Conservation (phyloP, 2,888 invertebrate genomes). For the Lysandra coridon region DNA sequence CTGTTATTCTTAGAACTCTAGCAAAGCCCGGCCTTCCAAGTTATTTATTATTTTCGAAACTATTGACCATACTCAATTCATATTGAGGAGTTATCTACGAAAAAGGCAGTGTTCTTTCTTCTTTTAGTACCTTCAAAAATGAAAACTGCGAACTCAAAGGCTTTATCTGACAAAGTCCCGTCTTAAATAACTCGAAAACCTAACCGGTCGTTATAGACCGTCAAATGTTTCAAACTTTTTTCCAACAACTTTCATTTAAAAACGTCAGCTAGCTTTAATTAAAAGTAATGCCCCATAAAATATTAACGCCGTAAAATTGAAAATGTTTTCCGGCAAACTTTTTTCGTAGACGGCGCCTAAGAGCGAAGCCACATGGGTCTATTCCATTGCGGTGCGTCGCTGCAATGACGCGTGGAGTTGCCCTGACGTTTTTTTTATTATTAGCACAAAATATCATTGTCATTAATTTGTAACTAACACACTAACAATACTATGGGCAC, state of each 20-base stretch:
- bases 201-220: background rate
- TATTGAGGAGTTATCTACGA: background rate
- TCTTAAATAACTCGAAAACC: background rate
- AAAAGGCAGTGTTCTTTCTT: background rate
- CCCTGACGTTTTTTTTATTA: background rate
- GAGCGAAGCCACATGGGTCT: background rate
- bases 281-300: constrained; percentile 19
- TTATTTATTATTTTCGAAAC: no score
- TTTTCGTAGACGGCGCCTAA: background rate
- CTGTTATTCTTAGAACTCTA: no score
- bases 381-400: background rate
- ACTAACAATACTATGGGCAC: no score
- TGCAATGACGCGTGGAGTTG: background rate
- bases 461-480: no score
- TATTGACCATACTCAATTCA: no score
- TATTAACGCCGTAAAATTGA: constrained; percentile 19
- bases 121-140: background rate
- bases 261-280: constrained; percentile 12
- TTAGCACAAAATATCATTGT: no score
- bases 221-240: constrained; percentile 10
- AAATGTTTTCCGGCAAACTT: constrained; percentile 7
- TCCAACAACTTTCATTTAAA: constrained; percentile 7
- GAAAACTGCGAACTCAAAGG: background rate
- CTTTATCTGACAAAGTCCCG: background rate
- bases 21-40: no score